Evolutionary conservation across 2,888 invertebrate genomes (phyloP).

Genomic region (Hoplodrina ambigua): DNA sequence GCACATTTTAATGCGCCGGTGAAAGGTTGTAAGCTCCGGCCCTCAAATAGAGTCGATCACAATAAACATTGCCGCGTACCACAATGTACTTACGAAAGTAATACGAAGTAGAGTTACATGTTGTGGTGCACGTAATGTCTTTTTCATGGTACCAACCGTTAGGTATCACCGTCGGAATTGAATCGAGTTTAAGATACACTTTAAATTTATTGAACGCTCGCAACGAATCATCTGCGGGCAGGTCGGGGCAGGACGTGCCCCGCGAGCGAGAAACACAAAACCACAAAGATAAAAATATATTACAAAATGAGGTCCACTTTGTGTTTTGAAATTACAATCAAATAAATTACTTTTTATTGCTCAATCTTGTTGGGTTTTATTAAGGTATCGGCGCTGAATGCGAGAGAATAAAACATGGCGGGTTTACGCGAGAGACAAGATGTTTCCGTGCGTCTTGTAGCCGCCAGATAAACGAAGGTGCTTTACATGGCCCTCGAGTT

Average conservation of each 20-base stretch:
- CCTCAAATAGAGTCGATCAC: conserved; percentile 49
- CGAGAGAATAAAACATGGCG: conserved; percentile 88
- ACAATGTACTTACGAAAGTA: conserved; percentile 61
- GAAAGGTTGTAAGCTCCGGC: conserved; percentile 66
- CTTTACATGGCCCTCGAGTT: conserved; percentile 84
- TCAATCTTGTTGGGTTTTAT: conserved; percentile 90
- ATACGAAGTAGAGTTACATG: conserved; percentile 60
- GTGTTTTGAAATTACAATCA: conserved; percentile 91
- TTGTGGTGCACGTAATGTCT: conserved; percentile 82
- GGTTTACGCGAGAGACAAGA: conserved; percentile 87
- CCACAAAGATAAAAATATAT: conserved; percentile 90
- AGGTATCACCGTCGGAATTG: conserved; percentile 79
- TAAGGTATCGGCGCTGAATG: conserved; percentile 89
- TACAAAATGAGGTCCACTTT: conserved; percentile 90
- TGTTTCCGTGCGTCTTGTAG: conserved; percentile 78
- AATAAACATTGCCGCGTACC: conserved; percentile 47
- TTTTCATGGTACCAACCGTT: conserved; percentile 76
- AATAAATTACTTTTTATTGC: conserved; percentile 91
- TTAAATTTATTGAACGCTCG: conserved; percentile 80
- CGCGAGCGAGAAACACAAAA: conserved; percentile 86
- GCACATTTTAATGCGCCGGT: conserved; percentile 77
- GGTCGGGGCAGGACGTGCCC: conserved; percentile 82
- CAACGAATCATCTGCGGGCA: conserved; percentile 78
- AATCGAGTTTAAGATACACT: conserved; percentile 78
- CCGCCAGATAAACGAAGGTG: conserved; percentile 80